Base-by-base conservation (phyloP, 1,140 invertebrate species). In the Dinoponera quadriceps region DNA sequence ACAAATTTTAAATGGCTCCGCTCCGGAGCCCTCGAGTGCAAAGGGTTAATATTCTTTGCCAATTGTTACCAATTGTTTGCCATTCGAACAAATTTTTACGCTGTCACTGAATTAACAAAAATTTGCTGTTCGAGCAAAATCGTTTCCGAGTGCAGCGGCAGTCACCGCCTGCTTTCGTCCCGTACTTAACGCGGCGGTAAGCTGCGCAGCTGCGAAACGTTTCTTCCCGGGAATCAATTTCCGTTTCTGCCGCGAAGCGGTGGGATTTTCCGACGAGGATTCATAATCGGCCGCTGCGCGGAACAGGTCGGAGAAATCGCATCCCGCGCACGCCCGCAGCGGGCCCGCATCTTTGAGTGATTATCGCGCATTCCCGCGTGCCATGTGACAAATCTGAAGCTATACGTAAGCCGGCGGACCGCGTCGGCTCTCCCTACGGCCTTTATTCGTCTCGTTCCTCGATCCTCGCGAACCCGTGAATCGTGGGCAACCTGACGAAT, bases 401-500 rank as follows among this genome's bases (percentile, higher is more conserved):
- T 29, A 80, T 71, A 71, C 75, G 75, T 80, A 80, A 80, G 65
- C 75, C 75, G 63, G 51, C 63, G 54, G 51, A 66, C 22, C 27
- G 22, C 73, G 78, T 49, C 84, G 38, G 54, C 29, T 71, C 85
- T 86, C 51, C 51, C 65, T 9, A 25, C 22, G 25, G 33, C 38
- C 51, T 87, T 68, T 74, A 74, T 88, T 84, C 72, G 80, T 75
- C 54, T 14, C 77, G 78, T 69, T 82, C 60, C 68, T 44, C 85
- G 82, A 77, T 85, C 83, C 60, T 73, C 73, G 77, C 71, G 55
- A 84, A 86, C 88, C 88, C 89, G 89, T 92, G 89, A 91, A 90
- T 80, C 84, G 86, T 89, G 85, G 62, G 66, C 77, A 91, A 92
- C 89, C 88, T 90, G 88, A 90, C 91, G 89, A 91, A 92, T 91